Evolutionary conservation across 2,113 vertebrate species (phyloP).

Genomic region (Stercorarius parasiticus): DNA sequence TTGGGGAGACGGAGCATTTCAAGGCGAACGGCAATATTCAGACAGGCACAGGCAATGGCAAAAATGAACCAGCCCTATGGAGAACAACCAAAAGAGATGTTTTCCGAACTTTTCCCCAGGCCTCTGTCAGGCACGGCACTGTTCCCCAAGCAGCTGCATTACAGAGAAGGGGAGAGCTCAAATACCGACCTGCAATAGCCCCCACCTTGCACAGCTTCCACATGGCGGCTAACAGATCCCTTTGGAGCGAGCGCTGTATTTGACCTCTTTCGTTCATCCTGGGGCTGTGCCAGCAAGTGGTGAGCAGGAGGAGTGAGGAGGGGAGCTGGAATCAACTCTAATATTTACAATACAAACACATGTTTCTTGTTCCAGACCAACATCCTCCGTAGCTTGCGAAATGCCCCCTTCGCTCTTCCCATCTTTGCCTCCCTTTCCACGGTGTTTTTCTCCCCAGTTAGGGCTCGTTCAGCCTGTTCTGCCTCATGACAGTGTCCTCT

Average conservation of each 20-base stretch:
- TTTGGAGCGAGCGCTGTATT: rapidly evolving
- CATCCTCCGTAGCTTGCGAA: not conserved
- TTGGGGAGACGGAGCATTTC: not conserved
- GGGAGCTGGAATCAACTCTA: not conserved
- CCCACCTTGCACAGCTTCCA: not conserved
- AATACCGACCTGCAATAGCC: rapidly evolving
- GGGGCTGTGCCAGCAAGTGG: not conserved
- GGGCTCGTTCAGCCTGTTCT: not conserved
- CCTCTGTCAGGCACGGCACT: not conserved
- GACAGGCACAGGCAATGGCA: not conserved
- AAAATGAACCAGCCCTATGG: not conserved
- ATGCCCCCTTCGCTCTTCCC: not conserved
- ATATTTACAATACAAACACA: not conserved
- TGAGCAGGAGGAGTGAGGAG: not conserved
- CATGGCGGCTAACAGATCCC: not conserved
- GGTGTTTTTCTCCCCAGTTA: not conserved
- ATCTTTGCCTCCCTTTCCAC: not conserved
- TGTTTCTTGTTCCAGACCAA: not conserved
- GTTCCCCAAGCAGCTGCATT: not conserved
- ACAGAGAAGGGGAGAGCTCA: not conserved
- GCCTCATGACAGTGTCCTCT: not conserved
- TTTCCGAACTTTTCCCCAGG: not conserved
- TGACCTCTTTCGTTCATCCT: not conserved
- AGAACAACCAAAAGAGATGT: not conserved
- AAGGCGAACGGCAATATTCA: not conserved